These are phyloP conservation scores for Andricus quercusramuli DNA, from an alignment of 2,888 invertebrate genomes.

Conservation along the genomic window DNA sequence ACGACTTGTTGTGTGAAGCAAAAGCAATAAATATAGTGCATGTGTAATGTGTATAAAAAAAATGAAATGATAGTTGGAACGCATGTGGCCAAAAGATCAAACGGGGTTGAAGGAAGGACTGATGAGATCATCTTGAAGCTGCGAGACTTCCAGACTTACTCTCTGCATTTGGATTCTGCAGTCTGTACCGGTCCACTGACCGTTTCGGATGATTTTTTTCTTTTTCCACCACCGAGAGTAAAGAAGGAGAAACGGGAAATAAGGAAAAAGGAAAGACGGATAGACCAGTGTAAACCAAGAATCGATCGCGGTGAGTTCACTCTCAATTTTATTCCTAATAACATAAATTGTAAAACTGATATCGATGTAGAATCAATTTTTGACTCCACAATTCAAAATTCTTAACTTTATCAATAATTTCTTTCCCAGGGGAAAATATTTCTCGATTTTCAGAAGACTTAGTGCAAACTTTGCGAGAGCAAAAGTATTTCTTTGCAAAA, in stretches of 20 bases:
- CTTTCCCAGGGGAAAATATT: background rate
- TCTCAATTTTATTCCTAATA: background rate
- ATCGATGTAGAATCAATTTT: conserved; percentile 6
- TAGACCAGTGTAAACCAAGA: conserved; percentile 20
- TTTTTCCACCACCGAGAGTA: conserved; percentile 19
- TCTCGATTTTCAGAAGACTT: background rate
- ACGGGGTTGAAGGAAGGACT: conserved; percentile 67
- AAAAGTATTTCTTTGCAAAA: background rate
- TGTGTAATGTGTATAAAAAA: conserved; percentile 45
- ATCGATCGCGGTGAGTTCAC: conserved; percentile 39
- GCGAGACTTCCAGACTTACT: conserved; percentile 40
- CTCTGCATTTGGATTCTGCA: conserved; percentile 51
- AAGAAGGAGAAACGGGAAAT: conserved; percentile 15
- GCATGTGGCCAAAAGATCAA: conserved; percentile 68
- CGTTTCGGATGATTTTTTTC: conserved; percentile 63
- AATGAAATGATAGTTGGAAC: conserved; percentile 44
- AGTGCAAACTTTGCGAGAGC: background rate
- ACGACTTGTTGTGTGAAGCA: conserved; percentile 6
- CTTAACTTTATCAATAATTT: background rate
- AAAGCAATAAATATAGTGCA: conserved; percentile 37
- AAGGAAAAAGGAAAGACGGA: conserved; percentile 2
- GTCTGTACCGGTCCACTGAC: conserved; percentile 69
- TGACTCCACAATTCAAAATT: background rate
- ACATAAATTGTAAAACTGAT: background rate
- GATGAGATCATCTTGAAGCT: conserved; percentile 71